Evolutionary conservation across 2,113 vertebrate species (phyloP), one percentile per base, ranked within the genome.

Genomic region (Eubucco bourcierii): DNA sequence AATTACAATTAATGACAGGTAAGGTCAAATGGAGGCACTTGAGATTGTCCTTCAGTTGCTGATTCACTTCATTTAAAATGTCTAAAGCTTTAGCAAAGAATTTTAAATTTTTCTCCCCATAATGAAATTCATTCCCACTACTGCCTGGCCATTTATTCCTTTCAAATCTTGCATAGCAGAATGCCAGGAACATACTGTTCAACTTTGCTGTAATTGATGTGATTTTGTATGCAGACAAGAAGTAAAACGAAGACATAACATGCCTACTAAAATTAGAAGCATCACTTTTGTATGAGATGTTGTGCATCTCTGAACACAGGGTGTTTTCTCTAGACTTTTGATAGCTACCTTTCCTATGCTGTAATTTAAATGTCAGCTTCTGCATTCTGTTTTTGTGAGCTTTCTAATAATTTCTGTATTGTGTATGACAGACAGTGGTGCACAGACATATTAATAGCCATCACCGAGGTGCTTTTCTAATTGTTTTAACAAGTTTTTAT

Each of bases 191-290:
- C 92, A 76, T 39, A 19, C 29, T 86, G 90, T 93, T 87, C 87
- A 89, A 90, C 75, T 93, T 95, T 84, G 61, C 88, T 85, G 56
- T 96, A 95, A 95, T 91, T 94, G 81, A 70, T 95, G 73, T 92
- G 76, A 86, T 94, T 89, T 93, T 89, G 67, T 75, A 89, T 87
- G 80, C 87, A 89, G 77, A 88, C 74, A 83, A 87, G 84, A 83
- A 93, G 33, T 91, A 91, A 91, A 94, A 80, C 39, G 80, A 91
- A 96, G 73, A 89, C 52, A 78, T 60, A 90, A 88, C 59, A 70
- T 81, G 65, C 72, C 82, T 84, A 28, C 84, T 93, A 82, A 96
- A 92, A 91, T 95, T 93, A 79, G 68, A 77, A 80, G 29, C 50
- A 68, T 70, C 50, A 64, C 33, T 94, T 89, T 64, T 73, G 39